These are phyloP conservation scores for Crenichthys baileyi DNA, from an alignment of 2,797 vertebrate species.

Conservation along the genomic window DNA sequence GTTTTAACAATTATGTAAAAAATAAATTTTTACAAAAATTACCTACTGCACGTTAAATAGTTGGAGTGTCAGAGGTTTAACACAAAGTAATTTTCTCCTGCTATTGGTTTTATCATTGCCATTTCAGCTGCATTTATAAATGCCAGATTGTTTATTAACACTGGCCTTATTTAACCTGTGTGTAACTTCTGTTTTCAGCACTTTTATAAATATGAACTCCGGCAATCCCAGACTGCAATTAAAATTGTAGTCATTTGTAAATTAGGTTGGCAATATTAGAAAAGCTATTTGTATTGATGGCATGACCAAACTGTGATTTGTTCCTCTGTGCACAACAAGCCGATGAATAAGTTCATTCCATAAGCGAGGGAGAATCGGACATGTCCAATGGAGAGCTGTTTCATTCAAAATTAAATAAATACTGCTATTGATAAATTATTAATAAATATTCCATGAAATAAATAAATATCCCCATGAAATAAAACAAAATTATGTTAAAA, in stretches of 20 bases:
- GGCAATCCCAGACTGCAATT: background rate
- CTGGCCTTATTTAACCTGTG: background rate
- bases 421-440: no score
- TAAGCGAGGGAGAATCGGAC: background rate
- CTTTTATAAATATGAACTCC: no score
- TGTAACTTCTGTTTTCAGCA: background rate
- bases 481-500: no score
- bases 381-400: no score
- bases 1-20: no score
- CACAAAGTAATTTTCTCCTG: background rate
- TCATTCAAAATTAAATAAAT: no score
- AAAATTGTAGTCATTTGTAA: background rate
- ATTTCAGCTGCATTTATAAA: background rate
- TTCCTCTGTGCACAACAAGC: background rate
- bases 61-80: background rate
- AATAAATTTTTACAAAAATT: no score
- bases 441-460: no score
- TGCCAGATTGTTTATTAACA: background rate
- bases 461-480: no score
- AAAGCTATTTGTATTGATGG: background rate
- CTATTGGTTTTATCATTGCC: background rate
- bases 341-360: background rate
- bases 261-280: background rate
- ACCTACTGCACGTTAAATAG: background rate
- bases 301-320: background rate